A percentile compares a stretch with the other conserved stretches of the same genome.
phyloP scores from a whole-genome alignment of 2,797 vertebrate species.

The Phoeniculus purpureus region DNA sequence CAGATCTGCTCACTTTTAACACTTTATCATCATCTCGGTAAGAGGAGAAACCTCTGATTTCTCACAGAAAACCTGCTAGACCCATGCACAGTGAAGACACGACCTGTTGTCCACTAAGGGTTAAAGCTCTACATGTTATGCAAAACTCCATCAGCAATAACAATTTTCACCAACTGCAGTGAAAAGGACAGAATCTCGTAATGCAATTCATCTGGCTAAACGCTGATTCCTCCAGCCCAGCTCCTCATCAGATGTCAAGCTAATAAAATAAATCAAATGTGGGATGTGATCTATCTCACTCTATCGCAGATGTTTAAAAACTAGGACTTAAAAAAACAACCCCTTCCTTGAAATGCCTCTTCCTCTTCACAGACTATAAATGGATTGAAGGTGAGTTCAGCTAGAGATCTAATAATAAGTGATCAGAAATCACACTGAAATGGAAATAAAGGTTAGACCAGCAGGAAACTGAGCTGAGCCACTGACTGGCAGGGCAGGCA shows the following conservation, averaged over 20 bases:
- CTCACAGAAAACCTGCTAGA: not conserved
- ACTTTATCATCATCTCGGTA: not conserved
- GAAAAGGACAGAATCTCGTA: not conserved
- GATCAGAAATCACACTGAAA: conserved; percentile 14
- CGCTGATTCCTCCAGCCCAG: not conserved
- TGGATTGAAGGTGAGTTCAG: conserved; percentile 33
- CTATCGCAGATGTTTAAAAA: not conserved
- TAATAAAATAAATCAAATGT: not conserved
- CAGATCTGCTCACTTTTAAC: not conserved
- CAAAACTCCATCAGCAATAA: not conserved
- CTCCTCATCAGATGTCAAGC: not conserved
- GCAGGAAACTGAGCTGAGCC: conserved; percentile 26
- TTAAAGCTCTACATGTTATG: not conserved
- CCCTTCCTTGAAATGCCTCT: conserved; percentile 1
- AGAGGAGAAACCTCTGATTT: not conserved
- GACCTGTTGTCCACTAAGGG: not conserved
- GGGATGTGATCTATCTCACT: not conserved
- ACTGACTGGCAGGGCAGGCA: not conserved
- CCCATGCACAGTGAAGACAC: not conserved
- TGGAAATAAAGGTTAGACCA: conserved; percentile 34
- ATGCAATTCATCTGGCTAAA: not conserved
- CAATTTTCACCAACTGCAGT: not conserved
- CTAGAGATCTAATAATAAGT: not conserved
- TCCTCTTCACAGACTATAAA: not conserved
- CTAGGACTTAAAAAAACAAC: not conserved